phyloP scores from a whole-genome alignment of 2,797 vertebrate genomes.

The Cossypha caffra region DNA sequence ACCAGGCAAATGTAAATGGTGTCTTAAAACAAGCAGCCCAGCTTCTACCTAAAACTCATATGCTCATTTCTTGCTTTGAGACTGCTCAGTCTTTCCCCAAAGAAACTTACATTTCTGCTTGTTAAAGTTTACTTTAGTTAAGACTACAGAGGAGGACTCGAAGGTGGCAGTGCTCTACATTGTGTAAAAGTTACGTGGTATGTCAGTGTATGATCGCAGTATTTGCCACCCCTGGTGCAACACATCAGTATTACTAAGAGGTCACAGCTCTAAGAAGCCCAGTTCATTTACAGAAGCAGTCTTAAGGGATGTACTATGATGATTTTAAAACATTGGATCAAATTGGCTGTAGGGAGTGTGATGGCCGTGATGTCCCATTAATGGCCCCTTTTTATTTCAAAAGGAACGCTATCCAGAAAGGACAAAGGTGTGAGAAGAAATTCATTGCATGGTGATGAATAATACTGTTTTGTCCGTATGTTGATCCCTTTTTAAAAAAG shows the following conservation, averaged over 20 bases:
- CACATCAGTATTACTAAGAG: background rate
- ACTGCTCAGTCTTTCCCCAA: background rate
- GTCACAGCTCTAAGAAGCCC: background rate
- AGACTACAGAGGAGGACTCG: background rate
- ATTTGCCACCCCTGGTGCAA: background rate
- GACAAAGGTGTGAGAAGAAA: background rate
- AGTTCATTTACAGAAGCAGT: background rate
- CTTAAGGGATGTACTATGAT: background rate
- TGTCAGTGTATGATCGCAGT: background rate
- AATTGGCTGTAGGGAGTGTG: background rate
- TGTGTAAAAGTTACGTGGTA: background rate
- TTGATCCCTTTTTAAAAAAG: slow-evolving; percentile 43
- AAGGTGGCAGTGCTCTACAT: background rate
- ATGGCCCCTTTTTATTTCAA: background rate
- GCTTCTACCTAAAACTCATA: background rate
- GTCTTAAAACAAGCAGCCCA: background rate
- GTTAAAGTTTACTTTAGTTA: background rate
- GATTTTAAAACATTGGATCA: background rate
- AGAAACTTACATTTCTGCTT: background rate
- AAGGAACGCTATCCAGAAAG: background rate
- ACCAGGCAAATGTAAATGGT: background rate
- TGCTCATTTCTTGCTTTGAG: background rate
- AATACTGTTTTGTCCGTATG: background rate
- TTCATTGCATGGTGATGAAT: background rate
- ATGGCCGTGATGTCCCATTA: background rate